These are phyloP conservation scores for Drosophila neocordata DNA, from an alignment of 1,140 invertebrate species.

Conservation along the genomic window DNA sequence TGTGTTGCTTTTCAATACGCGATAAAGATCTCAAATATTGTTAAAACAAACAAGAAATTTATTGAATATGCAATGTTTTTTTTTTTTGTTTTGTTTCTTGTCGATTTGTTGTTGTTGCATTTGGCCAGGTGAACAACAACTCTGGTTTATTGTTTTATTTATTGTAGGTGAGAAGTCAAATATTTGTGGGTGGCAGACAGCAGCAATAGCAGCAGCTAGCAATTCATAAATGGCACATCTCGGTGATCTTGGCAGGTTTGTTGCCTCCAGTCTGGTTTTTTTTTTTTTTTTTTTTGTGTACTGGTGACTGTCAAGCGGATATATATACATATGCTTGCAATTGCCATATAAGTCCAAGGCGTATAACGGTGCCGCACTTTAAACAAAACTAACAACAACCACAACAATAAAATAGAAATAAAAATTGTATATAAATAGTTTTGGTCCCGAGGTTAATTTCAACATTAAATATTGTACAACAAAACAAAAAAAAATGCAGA, in stretches of 20 bases:
- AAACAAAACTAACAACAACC: conserved; percentile 28
- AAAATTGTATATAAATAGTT: conserved; percentile 44
- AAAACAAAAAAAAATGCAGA: conserved; percentile 35
- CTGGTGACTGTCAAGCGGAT: conserved; percentile 56
- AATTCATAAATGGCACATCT: conserved; percentile 76
- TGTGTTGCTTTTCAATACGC: conserved; percentile 68
- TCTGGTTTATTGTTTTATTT: conserved; percentile 75
- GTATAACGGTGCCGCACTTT: conserved; percentile 31
- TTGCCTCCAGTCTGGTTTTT: conserved; percentile 49
- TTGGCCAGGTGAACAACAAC: conserved; percentile 63
- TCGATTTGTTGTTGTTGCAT: conserved; percentile 44
- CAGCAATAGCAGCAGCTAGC: conserved; percentile 35
- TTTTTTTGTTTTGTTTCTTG: conserved; percentile 1
- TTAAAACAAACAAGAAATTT: conserved; percentile 81
- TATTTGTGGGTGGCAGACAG: conserved; percentile 71
- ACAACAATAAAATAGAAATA: background rate
- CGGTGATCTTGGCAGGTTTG: conserved; percentile 60
- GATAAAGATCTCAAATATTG: conserved; percentile 80
- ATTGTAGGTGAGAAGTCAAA: conserved; percentile 80
- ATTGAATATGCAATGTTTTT: conserved; percentile 74
- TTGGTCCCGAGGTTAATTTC: conserved; percentile 69
- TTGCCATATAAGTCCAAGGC: conserved; percentile 58
- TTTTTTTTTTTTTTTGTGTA: background rate
- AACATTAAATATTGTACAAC: conserved; percentile 59
- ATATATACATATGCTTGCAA: conserved; percentile 39